phyloP scores from a whole-genome alignment of 2,113 vertebrate genomes.

The Arvicanthis niloticus region DNA sequence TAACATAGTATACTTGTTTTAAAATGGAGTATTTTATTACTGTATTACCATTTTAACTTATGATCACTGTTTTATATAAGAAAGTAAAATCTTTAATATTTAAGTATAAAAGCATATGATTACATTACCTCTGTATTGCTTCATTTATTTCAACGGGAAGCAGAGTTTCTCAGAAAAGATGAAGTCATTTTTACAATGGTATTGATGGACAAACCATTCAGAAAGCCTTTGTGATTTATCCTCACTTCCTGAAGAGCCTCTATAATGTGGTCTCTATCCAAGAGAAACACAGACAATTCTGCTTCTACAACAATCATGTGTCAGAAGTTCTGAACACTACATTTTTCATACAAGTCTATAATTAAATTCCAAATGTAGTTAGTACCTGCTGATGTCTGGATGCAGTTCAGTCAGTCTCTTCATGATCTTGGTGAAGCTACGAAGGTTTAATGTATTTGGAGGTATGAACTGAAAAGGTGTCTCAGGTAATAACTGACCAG shows the following conservation, averaged over 20 bases:
- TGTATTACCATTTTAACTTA: constrained; percentile 32
- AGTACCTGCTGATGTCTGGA: constrained; percentile 84
- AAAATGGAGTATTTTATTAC: background rate
- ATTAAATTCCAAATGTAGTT: background rate
- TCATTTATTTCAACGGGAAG: background rate
- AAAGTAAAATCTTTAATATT: constrained; percentile 13
- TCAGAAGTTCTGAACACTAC: background rate
- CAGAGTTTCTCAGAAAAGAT: constrained; percentile 71
- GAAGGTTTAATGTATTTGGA: constrained; percentile 80
- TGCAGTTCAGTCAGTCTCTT: constrained; percentile 81
- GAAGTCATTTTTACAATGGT: constrained; percentile 84
- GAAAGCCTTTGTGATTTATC: constrained; percentile 78
- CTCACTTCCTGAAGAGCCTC: constrained; percentile 84
- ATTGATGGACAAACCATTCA: constrained; percentile 84
- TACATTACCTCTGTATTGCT: constrained; percentile 68
- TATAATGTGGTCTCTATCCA: constrained; percentile 78
- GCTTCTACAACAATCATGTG: background rate
- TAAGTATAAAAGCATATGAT: constrained; percentile 10
- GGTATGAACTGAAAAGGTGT: constrained; percentile 66
- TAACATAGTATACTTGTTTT: background rate
- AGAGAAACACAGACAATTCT: constrained; percentile 25
- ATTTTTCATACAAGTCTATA: background rate
- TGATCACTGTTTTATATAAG: background rate
- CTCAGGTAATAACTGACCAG: constrained; percentile 30
- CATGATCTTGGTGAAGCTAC: constrained; percentile 85